These are phyloP conservation scores for Netelia virgata DNA, from an alignment of 2,888 invertebrate genomes.

Conservation along the genomic window DNA sequence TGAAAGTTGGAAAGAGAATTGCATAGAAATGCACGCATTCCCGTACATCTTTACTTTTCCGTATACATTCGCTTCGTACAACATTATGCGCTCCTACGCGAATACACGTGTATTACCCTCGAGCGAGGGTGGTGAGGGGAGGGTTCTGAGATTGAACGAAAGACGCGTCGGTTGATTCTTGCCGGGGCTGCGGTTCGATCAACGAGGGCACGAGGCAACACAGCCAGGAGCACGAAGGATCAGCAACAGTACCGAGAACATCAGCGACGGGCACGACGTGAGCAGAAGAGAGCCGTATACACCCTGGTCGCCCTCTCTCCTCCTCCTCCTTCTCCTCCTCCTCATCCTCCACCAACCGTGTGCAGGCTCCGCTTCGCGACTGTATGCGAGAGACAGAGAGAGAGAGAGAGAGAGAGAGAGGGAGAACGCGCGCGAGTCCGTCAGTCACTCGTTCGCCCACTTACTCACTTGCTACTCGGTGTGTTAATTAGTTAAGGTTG, in stretches of 20 bases:
- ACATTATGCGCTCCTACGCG: not conserved
- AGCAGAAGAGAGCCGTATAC: conserved; percentile 34
- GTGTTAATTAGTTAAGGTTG: conserved; percentile 86
- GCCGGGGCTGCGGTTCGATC: conserved; percentile 31
- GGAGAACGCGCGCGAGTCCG: conserved; percentile 74
- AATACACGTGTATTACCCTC: not conserved
- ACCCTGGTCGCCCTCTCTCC: not conserved
- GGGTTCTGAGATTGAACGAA: not conserved
- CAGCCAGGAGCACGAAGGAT: conserved; percentile 53
- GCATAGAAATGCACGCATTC: not conserved
- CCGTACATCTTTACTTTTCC: not conserved
- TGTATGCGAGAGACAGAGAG: conserved; percentile 25
- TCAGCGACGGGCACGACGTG: conserved; percentile 55
- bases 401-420: conserved; percentile 44
- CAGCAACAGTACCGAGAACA: conserved; percentile 67
- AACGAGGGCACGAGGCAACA: conserved; percentile 49
- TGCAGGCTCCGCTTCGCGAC: conserved; percentile 28
- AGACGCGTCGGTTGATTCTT: conserved; percentile 28
- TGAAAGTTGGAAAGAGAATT: conserved; percentile 19
- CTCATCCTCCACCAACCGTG: not conserved
- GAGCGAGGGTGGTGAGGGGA: not conserved
- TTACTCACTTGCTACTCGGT: conserved; percentile 83
- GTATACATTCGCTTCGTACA: not conserved
- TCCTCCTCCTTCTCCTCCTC: not conserved
- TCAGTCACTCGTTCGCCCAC: conserved; percentile 81